phyloP scores from a whole-genome alignment of 2,797 vertebrate species.

The Moxostoma hubbsi region DNA sequence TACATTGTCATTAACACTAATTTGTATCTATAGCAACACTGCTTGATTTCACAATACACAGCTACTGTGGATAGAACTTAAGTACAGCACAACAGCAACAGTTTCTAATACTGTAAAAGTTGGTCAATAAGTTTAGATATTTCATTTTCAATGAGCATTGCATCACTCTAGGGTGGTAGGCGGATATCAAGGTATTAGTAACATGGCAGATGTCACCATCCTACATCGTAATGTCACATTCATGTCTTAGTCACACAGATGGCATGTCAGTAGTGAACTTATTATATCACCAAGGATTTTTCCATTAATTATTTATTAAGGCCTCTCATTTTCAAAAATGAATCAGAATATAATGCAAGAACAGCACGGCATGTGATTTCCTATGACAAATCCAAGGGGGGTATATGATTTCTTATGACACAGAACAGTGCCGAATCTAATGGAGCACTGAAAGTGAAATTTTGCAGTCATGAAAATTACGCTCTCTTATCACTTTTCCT shows the following conservation, averaged over 20 bases:
- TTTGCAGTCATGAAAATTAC: constrained; percentile 36
- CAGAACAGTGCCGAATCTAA: background rate
- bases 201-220: constrained; percentile 34
- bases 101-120: constrained; percentile 39
- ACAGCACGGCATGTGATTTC: background rate
- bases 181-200: constrained; percentile 14
- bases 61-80: constrained; percentile 34
- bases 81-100: constrained; percentile 27
- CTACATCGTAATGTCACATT: constrained; percentile 20
- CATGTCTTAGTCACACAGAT: constrained; percentile 13
- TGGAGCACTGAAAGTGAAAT: constrained; percentile 18
- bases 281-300: background rate
- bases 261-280: constrained; percentile 7
- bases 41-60: constrained; percentile 43
- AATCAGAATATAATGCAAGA: background rate
- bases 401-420: no score
- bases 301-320: constrained; percentile 11
- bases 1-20: constrained; percentile 31
- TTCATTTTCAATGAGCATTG: constrained; percentile 7
- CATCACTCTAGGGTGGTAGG: constrained; percentile 25
- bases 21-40: constrained; percentile 29
- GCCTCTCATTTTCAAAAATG: constrained; percentile 3
- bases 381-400: background rate
- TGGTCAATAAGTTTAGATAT: constrained; percentile 12
- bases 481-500: constrained; percentile 10